These are phyloP conservation scores for Microplitis demolitor DNA, from an alignment of 1,140 invertebrate species.

Conservation along the genomic window DNA sequence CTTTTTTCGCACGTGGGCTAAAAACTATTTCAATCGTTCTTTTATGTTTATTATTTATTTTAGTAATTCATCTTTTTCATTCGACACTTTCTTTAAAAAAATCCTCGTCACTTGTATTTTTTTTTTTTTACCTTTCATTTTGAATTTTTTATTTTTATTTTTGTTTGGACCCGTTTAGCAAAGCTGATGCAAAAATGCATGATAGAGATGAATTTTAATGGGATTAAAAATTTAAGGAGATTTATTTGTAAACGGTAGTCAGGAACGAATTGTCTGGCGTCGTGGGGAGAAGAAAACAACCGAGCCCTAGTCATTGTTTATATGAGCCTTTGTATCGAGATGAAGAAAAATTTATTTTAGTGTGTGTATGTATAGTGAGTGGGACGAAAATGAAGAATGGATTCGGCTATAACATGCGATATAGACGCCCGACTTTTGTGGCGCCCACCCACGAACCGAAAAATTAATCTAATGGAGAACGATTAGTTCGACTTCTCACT, in stretches of 20 bases:
- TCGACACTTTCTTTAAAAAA: background rate
- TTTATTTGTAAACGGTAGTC: constrained; percentile 19
- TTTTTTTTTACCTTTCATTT: background rate
- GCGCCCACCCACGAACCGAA: constrained; percentile 19
- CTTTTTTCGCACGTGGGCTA: constrained; percentile 22
- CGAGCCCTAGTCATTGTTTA: constrained; percentile 18
- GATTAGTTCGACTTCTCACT: constrained; percentile 26
- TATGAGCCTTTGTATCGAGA: constrained; percentile 9
- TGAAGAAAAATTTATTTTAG: background rate
- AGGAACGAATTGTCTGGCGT: constrained; percentile 8
- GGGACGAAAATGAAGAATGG: too few relatives aligned
- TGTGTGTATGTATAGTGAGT: too few relatives aligned
- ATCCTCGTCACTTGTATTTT: background rate
- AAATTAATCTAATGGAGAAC: constrained; percentile 12
- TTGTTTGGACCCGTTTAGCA: too few relatives aligned
- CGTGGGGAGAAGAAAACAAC: constrained; percentile 5
- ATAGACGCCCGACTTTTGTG: too few relatives aligned
- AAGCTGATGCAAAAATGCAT: too few relatives aligned
- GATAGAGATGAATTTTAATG: background rate
- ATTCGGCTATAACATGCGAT: too few relatives aligned
- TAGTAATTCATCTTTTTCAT: constrained; percentile 4
- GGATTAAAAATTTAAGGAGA: background rate
- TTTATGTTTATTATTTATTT: constrained; percentile 3
- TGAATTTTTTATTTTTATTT: background rate
- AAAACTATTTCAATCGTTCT: constrained; percentile 8